Conservation (phyloP, 2,113 vertebrate genomes). For the Salvelinus alpinus region DNA sequence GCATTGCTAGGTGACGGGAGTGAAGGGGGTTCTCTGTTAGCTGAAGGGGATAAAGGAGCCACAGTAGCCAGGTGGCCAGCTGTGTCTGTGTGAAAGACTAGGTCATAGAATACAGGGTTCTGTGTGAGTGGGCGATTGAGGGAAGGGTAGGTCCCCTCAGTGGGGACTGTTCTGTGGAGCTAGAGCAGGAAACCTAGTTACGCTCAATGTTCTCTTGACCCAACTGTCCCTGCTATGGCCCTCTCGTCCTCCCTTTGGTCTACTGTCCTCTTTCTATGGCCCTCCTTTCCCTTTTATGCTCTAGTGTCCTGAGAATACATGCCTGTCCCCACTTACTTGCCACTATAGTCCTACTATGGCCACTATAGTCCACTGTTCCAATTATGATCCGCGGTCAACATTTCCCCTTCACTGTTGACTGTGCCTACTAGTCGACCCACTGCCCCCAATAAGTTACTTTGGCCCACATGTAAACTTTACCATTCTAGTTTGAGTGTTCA, state of each 20-base stretch:
- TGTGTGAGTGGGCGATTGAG: neutral
- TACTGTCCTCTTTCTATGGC: neutral
- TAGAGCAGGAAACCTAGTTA: neutral
- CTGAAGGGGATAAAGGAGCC: neutral
- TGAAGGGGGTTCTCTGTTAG: neutral
- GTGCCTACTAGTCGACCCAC: too few species aligned
- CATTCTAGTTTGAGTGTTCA: too few species aligned
- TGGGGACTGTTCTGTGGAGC: neutral
- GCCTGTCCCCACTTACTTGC: too few species aligned
- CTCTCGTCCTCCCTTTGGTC: neutral
- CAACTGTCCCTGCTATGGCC: too few species aligned
- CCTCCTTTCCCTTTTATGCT: neutral
- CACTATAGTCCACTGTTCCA: too few species aligned
- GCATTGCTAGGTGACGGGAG: constrained; percentile 47
- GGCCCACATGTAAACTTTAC: too few species aligned
- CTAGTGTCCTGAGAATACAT: neutral
- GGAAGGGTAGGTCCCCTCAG: neutral
- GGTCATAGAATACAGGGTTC: neutral
- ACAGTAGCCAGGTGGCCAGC: constrained; percentile 14
- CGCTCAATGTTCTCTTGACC: too few species aligned
- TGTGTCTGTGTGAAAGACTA: neutral
- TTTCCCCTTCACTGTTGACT: neutral
- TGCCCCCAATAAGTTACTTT: too few species aligned
- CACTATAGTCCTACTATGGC: too few species aligned
- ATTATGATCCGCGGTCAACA: too few species aligned